phyloP scores from a whole-genome alignment of 2,888 invertebrate species.

The Dione vanillae region DNA sequence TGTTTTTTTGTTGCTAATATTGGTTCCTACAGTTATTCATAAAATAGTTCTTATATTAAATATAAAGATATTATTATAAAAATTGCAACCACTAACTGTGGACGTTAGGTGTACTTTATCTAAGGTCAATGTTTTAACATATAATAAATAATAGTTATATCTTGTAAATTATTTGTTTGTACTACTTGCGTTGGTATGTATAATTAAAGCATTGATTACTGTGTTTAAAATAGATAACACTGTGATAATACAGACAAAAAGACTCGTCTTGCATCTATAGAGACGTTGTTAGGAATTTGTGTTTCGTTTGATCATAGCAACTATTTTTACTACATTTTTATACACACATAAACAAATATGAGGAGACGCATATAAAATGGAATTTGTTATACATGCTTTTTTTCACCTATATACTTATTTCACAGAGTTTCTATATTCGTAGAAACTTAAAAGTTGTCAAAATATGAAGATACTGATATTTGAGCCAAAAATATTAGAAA shows the following conservation, averaged over 20 bases:
- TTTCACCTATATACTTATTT: no score
- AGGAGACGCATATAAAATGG: no score
- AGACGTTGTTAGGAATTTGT: neutral
- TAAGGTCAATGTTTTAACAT: slow-evolving; percentile 23
- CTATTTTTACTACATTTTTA: no score
- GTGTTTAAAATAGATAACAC: slow-evolving; percentile 23
- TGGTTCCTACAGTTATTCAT: neutral
- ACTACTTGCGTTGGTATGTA: neutral
- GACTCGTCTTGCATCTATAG: neutral
- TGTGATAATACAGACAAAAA: slow-evolving; percentile 10
- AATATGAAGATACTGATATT: no score
- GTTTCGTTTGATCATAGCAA: neutral
- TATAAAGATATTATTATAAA: neutral
- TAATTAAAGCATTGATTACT: slow-evolving; percentile 14
- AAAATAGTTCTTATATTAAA: neutral
- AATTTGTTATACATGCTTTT: no score
- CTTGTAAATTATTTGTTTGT: slow-evolving; percentile 17
- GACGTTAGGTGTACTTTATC: slow-evolving; percentile 8
- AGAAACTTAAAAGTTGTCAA: no score
- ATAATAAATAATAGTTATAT: slow-evolving; percentile 15
- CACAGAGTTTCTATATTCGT: no score
- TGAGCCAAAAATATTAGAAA: neutral
- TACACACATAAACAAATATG: no score
- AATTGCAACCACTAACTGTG: slow-evolving; percentile 5
- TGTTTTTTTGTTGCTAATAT: neutral